These are phyloP conservation scores for Gallinago stenura DNA, from an alignment of 2,797 vertebrate species.

Conservation along the genomic window DNA sequence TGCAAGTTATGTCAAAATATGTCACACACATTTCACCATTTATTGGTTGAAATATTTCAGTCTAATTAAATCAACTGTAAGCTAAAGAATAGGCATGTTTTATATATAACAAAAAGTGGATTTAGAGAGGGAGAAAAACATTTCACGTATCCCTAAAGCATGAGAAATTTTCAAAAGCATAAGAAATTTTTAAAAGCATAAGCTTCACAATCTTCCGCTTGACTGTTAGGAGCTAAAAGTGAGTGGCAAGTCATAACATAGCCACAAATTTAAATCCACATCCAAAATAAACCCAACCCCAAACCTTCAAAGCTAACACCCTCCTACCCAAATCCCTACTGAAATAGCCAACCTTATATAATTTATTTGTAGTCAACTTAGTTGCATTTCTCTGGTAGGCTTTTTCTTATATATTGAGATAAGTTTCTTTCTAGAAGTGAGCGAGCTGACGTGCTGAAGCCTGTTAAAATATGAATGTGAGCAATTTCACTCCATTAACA, in stretches of 20 bases:
- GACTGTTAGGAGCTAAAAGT: neutral
- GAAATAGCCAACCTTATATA: neutral
- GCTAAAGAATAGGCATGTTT: neutral
- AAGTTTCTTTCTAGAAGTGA: neutral
- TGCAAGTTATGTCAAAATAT: neutral
- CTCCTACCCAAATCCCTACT: neutral
- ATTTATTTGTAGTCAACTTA: neutral
- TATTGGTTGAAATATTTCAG: neutral
- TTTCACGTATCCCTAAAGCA: neutral
- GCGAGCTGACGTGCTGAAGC: neutral
- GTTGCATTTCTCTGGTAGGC: neutral
- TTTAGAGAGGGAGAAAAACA: neutral
- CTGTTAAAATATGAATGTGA: conserved; percentile 67
- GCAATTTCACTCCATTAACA: conserved; percentile 56
- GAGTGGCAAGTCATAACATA: neutral
- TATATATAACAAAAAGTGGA: neutral
- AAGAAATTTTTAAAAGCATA: neutral
- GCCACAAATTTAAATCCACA: neutral
- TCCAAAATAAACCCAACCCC: neutral
- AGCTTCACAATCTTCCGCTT: neutral
- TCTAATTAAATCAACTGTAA: neutral
- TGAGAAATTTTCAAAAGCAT: neutral
- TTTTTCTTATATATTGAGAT: neutral
- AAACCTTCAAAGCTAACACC: neutral
- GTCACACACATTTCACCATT: rapidly evolving